These are phyloP conservation scores for Caenorhabditis tropicalis DNA, from an alignment of 1,140 invertebrate species.

Conservation along the genomic window DNA sequence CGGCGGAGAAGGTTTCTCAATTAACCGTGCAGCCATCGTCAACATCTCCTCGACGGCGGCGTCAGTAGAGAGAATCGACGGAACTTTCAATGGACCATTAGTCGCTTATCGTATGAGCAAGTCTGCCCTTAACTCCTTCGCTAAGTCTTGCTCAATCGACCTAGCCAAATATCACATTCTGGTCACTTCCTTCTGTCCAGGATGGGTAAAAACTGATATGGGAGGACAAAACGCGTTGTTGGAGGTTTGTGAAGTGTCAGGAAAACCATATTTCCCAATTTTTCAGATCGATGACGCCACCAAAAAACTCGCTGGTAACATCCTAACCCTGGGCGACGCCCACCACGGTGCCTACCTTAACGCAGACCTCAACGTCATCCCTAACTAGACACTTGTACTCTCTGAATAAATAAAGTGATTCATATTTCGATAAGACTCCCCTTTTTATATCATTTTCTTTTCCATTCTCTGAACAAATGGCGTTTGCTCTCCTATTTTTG, in stretches of 20 bases:
- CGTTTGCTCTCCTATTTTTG: background rate
- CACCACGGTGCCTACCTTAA: conserved; percentile 31
- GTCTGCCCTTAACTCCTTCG: conserved; percentile 47
- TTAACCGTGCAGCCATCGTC: conserved; percentile 50
- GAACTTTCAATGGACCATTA: conserved; percentile 15
- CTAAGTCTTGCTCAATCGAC: conserved; percentile 42
- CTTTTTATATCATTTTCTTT: background rate
- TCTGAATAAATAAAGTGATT: background rate
- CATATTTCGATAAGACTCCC: background rate
- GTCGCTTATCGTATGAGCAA: conserved; percentile 53
- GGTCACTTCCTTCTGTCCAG: conserved; percentile 47
- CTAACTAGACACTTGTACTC: background rate
- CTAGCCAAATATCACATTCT: conserved; percentile 31
- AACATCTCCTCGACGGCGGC: conserved; percentile 48
- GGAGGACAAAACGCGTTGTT: conserved; percentile 44
- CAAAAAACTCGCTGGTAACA: background rate
- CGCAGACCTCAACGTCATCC: background rate
- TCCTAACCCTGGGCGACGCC: background rate
- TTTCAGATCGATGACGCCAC: background rate
- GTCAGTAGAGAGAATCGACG: conserved; percentile 50
- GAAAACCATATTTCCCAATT: background rate
- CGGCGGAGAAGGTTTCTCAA: conserved; percentile 7
- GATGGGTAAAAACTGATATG: conserved; percentile 55
- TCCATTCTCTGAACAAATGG: background rate
- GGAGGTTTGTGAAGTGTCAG: background rate